Evolutionary conservation across 2,113 vertebrate genomes (phyloP).

Genomic region (Chionis minor): DNA sequence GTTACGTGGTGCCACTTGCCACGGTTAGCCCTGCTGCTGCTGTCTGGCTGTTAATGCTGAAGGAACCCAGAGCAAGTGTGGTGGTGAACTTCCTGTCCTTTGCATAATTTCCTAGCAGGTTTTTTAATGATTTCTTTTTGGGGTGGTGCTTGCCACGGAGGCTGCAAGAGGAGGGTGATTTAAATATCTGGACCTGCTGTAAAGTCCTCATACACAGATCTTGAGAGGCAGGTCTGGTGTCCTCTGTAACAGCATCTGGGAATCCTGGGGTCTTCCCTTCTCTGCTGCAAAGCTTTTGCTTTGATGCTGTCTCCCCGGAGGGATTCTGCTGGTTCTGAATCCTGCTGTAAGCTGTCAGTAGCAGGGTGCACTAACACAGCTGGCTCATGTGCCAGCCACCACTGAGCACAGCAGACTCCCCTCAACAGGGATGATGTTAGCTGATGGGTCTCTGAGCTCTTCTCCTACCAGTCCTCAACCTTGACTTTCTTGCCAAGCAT

Average conservation of each 20-base stretch:
- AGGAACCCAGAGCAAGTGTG: neutral
- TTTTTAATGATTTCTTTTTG: neutral
- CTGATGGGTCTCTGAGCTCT: neutral
- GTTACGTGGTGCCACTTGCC: neutral
- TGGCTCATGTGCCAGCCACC: neutral
- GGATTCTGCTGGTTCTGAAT: neutral
- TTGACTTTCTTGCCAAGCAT: neutral
- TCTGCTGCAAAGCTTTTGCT: neutral
- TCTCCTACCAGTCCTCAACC: neutral
- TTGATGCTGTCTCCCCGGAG: neutral
- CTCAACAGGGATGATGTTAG: neutral
- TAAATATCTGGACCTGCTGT: neutral
- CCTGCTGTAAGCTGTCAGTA: neutral
- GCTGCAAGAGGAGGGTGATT: neutral
- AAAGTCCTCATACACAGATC: neutral
- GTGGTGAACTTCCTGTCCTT: neutral
- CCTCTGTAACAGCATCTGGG: neutral
- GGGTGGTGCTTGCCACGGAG: neutral
- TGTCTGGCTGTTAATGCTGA: neutral
- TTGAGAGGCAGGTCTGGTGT: neutral
- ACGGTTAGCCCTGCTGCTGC: neutral
- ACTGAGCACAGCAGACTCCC: neutral
- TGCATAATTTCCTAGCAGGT: neutral
- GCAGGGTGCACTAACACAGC: neutral
- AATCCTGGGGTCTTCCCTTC: neutral